A percentile compares a stretch with the other conserved stretches of the same genome.
phyloP scores from a whole-genome alignment of 92 coral and sea anemone genomes.

The Plumapathes pennacea region DNA sequence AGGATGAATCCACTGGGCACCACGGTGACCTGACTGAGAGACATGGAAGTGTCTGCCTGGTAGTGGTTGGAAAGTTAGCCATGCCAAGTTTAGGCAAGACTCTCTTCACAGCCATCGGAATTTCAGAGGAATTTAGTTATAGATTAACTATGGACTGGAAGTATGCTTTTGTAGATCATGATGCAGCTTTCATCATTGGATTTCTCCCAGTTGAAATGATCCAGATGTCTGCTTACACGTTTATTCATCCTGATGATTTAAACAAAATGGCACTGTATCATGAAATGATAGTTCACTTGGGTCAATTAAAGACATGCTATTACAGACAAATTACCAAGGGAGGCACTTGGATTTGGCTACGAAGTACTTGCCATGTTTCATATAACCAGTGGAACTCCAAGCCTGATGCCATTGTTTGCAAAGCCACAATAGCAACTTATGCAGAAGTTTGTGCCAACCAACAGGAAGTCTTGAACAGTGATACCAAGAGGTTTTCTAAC shows the following conservation, averaged over 20 bases:
- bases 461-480: constrained; percentile 21
- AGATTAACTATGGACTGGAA: constrained; percentile 53
- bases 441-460: constrained; percentile 57
- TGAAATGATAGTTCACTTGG: constrained; percentile 37
- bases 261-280: constrained; percentile 41
- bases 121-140: constrained; percentile 39
- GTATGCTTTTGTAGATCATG: constrained; percentile 27
- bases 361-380: constrained; percentile 51
- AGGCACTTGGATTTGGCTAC: constrained; percentile 57
- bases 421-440: constrained; percentile 26
- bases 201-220: constrained; percentile 42
- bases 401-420: constrained; percentile 48
- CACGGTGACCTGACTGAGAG: no score
- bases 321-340: constrained; percentile 62
- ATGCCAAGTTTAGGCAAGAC: constrained; percentile 15
- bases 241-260: constrained; percentile 42
- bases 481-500: no score
- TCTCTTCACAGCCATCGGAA: constrained; percentile 7
- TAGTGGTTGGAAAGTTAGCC: constrained; percentile 8
- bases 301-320: constrained; percentile 57
- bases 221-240: constrained; percentile 31
- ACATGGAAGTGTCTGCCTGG: no score
- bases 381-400: constrained; percentile 68
- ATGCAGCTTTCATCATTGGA: constrained; percentile 36
- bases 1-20: no score